Evolutionary conservation across 2,888 invertebrate species (phyloP).

Genomic region (Sinohyriopsis cumingii): DNA sequence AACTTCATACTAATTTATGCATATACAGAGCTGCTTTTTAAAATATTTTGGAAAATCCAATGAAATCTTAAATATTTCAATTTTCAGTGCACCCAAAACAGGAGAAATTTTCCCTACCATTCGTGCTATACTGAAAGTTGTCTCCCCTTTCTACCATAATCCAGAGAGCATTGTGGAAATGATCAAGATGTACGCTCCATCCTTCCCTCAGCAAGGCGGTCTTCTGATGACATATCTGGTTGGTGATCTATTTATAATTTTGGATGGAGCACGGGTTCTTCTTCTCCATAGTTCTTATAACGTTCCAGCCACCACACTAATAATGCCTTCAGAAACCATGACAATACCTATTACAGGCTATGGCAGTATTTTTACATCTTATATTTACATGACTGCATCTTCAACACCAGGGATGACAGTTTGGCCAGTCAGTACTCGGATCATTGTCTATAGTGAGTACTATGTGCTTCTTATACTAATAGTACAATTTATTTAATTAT

Average conservation of each 20-base stretch:
- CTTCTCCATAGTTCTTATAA: slow-evolving; percentile 30
- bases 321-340: slow-evolving; percentile 23
- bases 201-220: slow-evolving; percentile 22
- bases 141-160: slow-evolving; percentile 34
- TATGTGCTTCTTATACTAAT: background rate
- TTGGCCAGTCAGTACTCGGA: slow-evolving; percentile 21
- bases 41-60: no score
- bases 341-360: slow-evolving; percentile 36
- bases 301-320: slow-evolving; percentile 23
- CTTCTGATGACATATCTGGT: slow-evolving; percentile 42
- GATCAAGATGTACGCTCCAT: slow-evolving; percentile 34
- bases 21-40: no score
- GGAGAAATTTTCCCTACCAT: slow-evolving; percentile 42
- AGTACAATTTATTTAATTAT: background rate
- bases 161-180: slow-evolving; percentile 37
- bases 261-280: slow-evolving; percentile 35
- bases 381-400: slow-evolving; percentile 29
- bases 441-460: slow-evolving; percentile 37
- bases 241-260: slow-evolving; percentile 47
- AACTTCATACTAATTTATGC: no score
- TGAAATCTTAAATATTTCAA: background rate
- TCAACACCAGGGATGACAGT: slow-evolving; percentile 30
- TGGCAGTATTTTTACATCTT: slow-evolving; percentile 39
- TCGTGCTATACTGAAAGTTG: slow-evolving; percentile 38
- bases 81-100: slow-evolving; percentile 36